phyloP scores from a whole-genome alignment of 2,888 invertebrate species.

The Synergus gifuensis region DNA sequence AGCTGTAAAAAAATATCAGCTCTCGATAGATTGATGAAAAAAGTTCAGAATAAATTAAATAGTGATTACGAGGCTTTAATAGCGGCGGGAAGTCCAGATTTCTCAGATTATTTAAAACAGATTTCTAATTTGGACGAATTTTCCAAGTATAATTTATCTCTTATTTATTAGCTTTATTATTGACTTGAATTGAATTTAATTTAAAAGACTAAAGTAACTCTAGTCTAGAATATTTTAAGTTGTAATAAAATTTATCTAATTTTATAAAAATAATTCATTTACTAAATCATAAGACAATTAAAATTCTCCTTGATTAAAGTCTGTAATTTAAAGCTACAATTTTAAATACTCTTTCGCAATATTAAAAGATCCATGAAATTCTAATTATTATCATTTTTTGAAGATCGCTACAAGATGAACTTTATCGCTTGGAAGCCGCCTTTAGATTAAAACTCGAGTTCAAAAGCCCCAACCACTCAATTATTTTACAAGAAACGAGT shows the following conservation, averaged over 20 bases:
- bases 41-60: slow-evolving; percentile 18
- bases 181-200: too few relatives aligned
- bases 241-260: neutral
- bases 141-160: slow-evolving; percentile 1
- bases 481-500: slow-evolving; percentile 13
- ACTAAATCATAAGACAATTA: neutral
- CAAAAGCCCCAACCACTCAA: neutral
- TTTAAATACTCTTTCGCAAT: neutral
- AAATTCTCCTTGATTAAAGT: neutral
- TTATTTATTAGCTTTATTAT: too few relatives aligned
- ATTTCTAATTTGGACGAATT: neutral
- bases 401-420: slow-evolving; percentile 2
- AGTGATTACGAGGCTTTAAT: slow-evolving; percentile 25
- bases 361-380: neutral
- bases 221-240: too few relatives aligned
- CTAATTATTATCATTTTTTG: neutral
- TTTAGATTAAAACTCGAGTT: neutral
- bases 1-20: slow-evolving; percentile 4
- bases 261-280: neutral
- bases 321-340: neutral
- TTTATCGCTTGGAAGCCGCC: neutral
- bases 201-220: too few relatives aligned
- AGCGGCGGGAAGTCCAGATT: slow-evolving; percentile 6
- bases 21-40: slow-evolving; percentile 21
- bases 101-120: slow-evolving; percentile 7